These are phyloP conservation scores for Camponotus floridanus DNA, from an alignment of 1,140 invertebrate species.

Conservation along the genomic window DNA sequence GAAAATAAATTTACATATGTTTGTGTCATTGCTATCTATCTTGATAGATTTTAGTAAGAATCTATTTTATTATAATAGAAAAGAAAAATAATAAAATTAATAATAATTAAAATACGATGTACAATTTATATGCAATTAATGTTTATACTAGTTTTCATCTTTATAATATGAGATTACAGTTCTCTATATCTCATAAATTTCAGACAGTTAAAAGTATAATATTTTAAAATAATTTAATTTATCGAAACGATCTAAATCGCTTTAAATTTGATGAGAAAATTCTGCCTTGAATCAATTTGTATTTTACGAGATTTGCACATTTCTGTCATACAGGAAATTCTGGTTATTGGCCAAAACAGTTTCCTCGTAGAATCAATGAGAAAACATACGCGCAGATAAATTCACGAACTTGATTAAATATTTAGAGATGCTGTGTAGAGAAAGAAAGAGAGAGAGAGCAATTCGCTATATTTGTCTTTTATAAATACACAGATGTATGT, in stretches of 20 bases:
- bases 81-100: not conserved
- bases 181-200: conserved; percentile 9
- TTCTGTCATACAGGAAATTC: not conserved
- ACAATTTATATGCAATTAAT: not conserved
- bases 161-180: not conserved
- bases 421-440: not conserved
- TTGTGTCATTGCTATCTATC: not conserved
- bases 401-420: conserved; percentile 35
- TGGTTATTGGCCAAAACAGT: not conserved
- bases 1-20: conserved; percentile 9
- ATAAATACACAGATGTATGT: conserved; percentile 10
- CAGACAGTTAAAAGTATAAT: not conserved
- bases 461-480: conserved; percentile 24
- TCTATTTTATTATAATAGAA: not conserved
- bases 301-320: not conserved
- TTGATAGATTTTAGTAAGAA: not conserved
- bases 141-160: not conserved
- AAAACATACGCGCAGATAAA: conserved; percentile 15
- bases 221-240: not conserved
- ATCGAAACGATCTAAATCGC: not conserved
- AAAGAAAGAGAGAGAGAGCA: not conserved
- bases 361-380: conserved; percentile 10
- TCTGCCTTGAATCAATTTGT: not conserved
- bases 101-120: not conserved
- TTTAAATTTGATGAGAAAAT: not conserved